These are phyloP conservation scores for Garra rufa DNA, from an alignment of 2,113 vertebrate species.

Conservation along the genomic window DNA sequence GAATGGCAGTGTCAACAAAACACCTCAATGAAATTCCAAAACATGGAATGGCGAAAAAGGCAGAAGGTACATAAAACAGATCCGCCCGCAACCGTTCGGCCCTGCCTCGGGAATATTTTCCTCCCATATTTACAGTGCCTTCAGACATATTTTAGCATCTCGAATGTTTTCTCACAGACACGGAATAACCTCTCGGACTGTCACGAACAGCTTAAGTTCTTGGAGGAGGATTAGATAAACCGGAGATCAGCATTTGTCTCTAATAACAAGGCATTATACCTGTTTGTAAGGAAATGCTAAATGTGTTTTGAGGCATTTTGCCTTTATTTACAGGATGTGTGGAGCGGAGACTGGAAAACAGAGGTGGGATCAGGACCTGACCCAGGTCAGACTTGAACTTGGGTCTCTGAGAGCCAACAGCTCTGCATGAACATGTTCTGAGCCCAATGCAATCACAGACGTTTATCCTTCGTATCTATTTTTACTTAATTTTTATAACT, in stretches of 20 bases:
- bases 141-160: slow-evolving; percentile 34
- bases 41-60: slow-evolving; percentile 64
- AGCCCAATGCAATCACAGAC: neutral
- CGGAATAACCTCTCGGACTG: slow-evolving; percentile 10
- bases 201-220: neutral
- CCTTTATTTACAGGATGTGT: slow-evolving; percentile 16
- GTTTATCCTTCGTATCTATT: neutral
- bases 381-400: neutral
- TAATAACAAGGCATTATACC: slow-evolving; percentile 11
- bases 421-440: neutral
- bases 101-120: slow-evolving; percentile 70
- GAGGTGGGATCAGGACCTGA: neutral
- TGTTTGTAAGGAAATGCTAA: slow-evolving; percentile 15
- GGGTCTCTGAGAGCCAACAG: neutral
- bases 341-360: neutral
- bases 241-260: neutral
- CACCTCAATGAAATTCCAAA: slow-evolving; percentile 64
- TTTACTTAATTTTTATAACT: neutral
- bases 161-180: slow-evolving; percentile 30
- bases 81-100: slow-evolving; percentile 65
- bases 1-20: slow-evolving; percentile 54
- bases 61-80: slow-evolving; percentile 66
- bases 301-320: slow-evolving; percentile 4
- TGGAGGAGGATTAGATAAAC: slow-evolving; percentile 16
- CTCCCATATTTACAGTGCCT: slow-evolving; percentile 61